Percentiles rank a stretch among this genome's conserved stretches.
These are phyloP conservation scores for Agonopterix alstromeriana DNA, from an alignment of 2,888 invertebrate species.

Conservation along the genomic window DNA sequence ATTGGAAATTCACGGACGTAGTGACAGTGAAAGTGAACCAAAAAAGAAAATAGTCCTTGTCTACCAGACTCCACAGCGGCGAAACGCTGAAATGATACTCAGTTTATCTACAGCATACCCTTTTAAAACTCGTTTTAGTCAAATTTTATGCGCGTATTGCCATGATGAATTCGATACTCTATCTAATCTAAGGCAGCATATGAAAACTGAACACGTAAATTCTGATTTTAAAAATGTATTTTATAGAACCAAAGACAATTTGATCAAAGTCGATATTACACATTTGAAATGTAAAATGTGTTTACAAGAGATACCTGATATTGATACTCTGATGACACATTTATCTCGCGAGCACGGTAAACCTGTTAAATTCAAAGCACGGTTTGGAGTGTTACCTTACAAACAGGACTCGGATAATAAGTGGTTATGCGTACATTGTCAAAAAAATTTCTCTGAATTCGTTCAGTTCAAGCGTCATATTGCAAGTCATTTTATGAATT, in stretches of 20 bases:
- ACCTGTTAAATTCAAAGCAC: conserved; percentile 54
- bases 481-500: conserved; percentile 58
- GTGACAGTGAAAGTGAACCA: conserved; percentile 45
- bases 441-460: conserved; percentile 45
- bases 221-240: conserved; percentile 60
- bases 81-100: conserved; percentile 62
- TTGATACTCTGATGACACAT: conserved; percentile 57
- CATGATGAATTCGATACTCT: conserved; percentile 52
- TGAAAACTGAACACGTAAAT: conserved; percentile 46
- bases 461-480: conserved; percentile 58
- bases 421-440: conserved; percentile 58
- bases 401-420: conserved; percentile 43
- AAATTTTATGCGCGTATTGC: conserved; percentile 62
- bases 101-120: conserved; percentile 61
- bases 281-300: conserved; percentile 61
- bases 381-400: conserved; percentile 60
- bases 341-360: conserved; percentile 50
- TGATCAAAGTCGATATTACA: conserved; percentile 63
- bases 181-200: conserved; percentile 46
- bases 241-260: conserved; percentile 60
- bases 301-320: conserved; percentile 37
- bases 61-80: conserved; percentile 62
- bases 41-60: conserved; percentile 67
- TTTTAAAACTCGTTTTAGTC: conserved; percentile 62
- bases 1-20: conserved; percentile 62